Evolutionary conservation across 2,888 invertebrate species (phyloP).

Genomic region (Lissocephala sabroskyi): DNA sequence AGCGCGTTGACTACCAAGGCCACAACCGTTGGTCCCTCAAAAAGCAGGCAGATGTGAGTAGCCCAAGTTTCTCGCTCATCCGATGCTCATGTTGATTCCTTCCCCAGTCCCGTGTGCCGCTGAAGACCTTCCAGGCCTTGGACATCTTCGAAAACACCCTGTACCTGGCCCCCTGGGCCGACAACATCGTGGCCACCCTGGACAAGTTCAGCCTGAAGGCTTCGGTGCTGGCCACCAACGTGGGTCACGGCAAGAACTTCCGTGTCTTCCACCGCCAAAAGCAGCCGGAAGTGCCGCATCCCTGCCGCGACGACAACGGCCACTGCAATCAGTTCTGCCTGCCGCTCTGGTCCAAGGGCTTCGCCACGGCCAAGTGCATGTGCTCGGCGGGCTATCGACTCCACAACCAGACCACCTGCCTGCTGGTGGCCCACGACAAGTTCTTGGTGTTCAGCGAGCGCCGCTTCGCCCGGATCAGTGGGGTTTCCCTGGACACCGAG

Average conservation of each 20-base stretch:
- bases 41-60: slow-evolving; percentile 67
- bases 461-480: slow-evolving; percentile 81
- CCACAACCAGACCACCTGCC: slow-evolving; percentile 76
- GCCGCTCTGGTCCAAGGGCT: slow-evolving; percentile 75
- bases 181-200: slow-evolving; percentile 77
- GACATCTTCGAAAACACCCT: slow-evolving; percentile 82
- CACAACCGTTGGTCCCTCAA: slow-evolving; percentile 74
- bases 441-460: slow-evolving; percentile 80
- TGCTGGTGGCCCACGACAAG: slow-evolving; percentile 75
- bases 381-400: slow-evolving; percentile 83
- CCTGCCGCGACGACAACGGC: slow-evolving; percentile 79
- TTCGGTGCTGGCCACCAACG: slow-evolving; percentile 73
- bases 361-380: slow-evolving; percentile 78
- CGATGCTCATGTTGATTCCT: no score
- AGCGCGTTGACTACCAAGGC: slow-evolving; percentile 85
- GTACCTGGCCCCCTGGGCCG: slow-evolving; percentile 82
- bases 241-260: slow-evolving; percentile 78
- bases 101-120: slow-evolving; percentile 56
- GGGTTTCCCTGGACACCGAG: slow-evolving; percentile 73
- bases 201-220: slow-evolving; percentile 75
- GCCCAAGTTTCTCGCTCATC: slow-evolving; percentile 28
- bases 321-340: slow-evolving; percentile 86
- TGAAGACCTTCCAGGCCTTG: slow-evolving; percentile 77
- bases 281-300: slow-evolving; percentile 82
- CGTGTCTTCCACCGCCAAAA: slow-evolving; percentile 84